phyloP scores from a whole-genome alignment of 2,113 vertebrate species.

The Willisornis vidua region DNA sequence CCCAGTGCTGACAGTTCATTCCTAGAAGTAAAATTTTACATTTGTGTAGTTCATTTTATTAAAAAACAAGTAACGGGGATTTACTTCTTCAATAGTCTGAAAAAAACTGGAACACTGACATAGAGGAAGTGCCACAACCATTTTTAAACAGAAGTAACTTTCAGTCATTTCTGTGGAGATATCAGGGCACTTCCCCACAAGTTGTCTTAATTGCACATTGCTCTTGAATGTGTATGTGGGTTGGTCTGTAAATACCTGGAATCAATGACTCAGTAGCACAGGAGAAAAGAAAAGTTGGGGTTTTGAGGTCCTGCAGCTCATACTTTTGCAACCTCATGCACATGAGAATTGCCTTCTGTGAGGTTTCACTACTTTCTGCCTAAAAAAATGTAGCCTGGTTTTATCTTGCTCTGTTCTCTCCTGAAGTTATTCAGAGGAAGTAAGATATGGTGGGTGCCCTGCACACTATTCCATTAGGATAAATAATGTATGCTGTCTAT shows the following conservation, averaged over 20 bases:
- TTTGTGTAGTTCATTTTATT: neutral
- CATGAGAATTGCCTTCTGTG: neutral
- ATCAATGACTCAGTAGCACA: neutral
- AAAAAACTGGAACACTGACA: neutral
- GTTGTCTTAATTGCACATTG: neutral
- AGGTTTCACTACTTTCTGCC: neutral
- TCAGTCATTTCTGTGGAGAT: neutral
- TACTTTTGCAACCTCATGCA: neutral
- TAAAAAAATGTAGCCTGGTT: neutral
- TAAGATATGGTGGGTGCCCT: neutral
- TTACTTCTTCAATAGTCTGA: neutral
- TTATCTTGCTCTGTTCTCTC: neutral
- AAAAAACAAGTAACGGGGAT: neutral
- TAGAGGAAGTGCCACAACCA: neutral
- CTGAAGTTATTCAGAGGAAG: neutral
- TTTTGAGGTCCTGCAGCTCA: neutral
- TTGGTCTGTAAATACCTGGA: neutral
- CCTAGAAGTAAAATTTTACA: neutral
- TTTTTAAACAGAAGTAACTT: neutral
- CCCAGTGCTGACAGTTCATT: neutral
- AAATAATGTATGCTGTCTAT: slow-evolving; percentile 4
- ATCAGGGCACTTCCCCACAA: neutral
- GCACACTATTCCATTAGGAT: neutral
- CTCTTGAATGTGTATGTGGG: neutral
- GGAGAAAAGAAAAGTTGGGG: neutral